Evolutionary conservation across 2,113 vertebrate species (phyloP).

Genomic region (Cygnus atratus): DNA sequence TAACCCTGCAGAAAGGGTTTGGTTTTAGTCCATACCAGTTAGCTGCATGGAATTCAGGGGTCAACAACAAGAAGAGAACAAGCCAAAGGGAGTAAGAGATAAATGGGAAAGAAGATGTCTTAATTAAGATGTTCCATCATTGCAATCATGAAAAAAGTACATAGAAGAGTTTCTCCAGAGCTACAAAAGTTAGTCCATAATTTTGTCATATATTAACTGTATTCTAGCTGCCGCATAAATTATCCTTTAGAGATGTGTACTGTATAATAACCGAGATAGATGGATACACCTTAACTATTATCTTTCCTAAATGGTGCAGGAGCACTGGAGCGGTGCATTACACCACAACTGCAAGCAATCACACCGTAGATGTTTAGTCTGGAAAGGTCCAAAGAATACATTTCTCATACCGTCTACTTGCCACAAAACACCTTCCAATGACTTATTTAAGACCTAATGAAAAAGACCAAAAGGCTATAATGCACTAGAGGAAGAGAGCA

Average conservation of each 20-base stretch:
- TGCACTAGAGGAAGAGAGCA: background rate
- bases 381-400: background rate
- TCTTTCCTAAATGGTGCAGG: slow-evolving; percentile 11
- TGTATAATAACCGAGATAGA: background rate
- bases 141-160: background rate
- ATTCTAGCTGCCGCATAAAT: slow-evolving; percentile 26
- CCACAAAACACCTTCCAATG: background rate
- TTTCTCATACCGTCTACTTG: background rate
- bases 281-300: slow-evolving; percentile 54
- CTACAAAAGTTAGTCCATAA: background rate
- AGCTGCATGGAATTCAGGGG: background rate
- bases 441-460: background rate
- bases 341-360: background rate
- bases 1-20: background rate
- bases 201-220: background rate
- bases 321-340: background rate
- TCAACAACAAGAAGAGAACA: background rate
- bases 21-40: background rate
- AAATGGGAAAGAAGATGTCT: background rate
- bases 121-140: background rate
- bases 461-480: background rate
- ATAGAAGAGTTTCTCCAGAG: background rate
- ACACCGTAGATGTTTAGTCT: background rate
- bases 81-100: background rate
- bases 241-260: background rate